These are phyloP conservation scores for Leptinotarsa haldemani DNA, from an alignment of 2,888 invertebrate species.

Conservation along the genomic window DNA sequence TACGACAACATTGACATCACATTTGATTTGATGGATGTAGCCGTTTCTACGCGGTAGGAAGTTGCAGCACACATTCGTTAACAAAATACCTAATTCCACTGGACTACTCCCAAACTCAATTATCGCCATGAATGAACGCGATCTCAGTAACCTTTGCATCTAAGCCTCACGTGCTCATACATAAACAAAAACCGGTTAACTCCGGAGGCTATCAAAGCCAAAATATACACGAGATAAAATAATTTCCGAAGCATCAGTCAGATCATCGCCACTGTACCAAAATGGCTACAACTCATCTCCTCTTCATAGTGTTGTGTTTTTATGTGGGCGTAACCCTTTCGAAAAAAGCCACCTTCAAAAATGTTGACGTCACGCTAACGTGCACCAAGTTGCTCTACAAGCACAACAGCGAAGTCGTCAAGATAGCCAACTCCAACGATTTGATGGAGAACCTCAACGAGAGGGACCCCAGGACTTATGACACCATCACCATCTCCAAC, in stretches of 20 bases:
- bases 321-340: not conserved
- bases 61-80: too few species aligned
- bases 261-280: not conserved
- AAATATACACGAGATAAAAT: slow-evolving; percentile 2
- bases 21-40: too few species aligned
- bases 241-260: not conserved
- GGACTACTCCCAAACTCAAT: not conserved
- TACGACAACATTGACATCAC: too few species aligned
- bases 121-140: not conserved
- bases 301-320: slow-evolving; percentile 6
- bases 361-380: slow-evolving; percentile 18
- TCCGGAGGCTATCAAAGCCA: not conserved
- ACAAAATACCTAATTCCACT: not conserved
- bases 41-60: too few species aligned
- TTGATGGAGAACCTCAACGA: slow-evolving; percentile 23
- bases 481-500: slow-evolving; percentile 32
- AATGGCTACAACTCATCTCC: not conserved
- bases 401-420: not conserved
- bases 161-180: not conserved
- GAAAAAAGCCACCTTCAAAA: slow-evolving; percentile 22
- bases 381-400: slow-evolving; percentile 2
- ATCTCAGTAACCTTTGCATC: slow-evolving; percentile 8
- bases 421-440: slow-evolving; percentile 22
- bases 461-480: slow-evolving; percentile 24
- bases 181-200: not conserved